phyloP scores from a whole-genome alignment of 2,113 vertebrate species.

The Sphaerodactylus townsendi region DNA sequence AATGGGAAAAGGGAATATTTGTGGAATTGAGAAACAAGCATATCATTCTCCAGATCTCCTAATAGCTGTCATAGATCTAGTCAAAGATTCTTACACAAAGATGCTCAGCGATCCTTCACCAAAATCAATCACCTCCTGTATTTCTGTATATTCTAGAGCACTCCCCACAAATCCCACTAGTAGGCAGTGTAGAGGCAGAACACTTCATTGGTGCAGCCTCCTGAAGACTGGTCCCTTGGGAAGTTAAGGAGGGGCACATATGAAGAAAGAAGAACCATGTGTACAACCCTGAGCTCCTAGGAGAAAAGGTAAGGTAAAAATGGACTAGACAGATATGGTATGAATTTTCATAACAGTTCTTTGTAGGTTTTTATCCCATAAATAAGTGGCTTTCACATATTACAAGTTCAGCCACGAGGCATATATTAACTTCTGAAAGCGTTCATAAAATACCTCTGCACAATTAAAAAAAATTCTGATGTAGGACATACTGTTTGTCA shows the following conservation, averaged over 20 bases:
- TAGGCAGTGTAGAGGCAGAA: not conserved
- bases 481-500: not conserved
- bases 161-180: not conserved
- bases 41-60: constrained; percentile 1
- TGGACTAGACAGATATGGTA: too few species aligned
- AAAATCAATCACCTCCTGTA: constrained; percentile 25
- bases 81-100: not conserved
- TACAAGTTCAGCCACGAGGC: not conserved
- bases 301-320: too few species aligned
- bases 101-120: constrained; percentile 33
- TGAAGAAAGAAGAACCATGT: too few species aligned
- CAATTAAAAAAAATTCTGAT: not conserved
- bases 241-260: too few species aligned
- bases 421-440: not conserved
- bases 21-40: constrained; percentile 2
- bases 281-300: too few species aligned
- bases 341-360: not conserved
- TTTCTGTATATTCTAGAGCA: constrained; percentile 27
- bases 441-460: not conserved
- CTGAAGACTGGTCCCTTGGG: not conserved
- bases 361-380: not conserved
- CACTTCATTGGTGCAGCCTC: not conserved
- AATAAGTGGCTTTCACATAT: not conserved
- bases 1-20: constrained; percentile 48
- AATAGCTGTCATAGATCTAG: not conserved